Evolutionary conservation across 2,113 vertebrate genomes (phyloP).

Genomic region (Thunnus maccoyii): DNA sequence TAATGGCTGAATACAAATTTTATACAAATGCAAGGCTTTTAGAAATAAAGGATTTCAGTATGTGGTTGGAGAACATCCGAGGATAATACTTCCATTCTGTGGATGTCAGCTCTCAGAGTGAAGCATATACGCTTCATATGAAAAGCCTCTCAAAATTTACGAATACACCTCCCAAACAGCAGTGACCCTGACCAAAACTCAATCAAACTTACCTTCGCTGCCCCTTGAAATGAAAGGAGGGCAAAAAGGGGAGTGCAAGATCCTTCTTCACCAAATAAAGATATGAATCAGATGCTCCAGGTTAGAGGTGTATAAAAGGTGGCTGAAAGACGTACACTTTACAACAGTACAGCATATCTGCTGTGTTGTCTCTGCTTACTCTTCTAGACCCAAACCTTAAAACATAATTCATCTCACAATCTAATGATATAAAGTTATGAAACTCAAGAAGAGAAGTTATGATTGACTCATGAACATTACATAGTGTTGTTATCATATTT

Average conservation of each 20-base stretch:
- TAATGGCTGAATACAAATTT: neutral
- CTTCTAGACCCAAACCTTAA: too few relatives aligned
- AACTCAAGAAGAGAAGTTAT: too few relatives aligned
- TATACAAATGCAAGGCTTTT: neutral
- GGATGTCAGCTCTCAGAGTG: neutral
- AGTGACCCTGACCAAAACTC: neutral
- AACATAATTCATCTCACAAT: too few relatives aligned
- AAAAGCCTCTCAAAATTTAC: conserved; percentile 2
- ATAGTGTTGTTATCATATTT: too few relatives aligned
- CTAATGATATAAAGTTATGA: too few relatives aligned
- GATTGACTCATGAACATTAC: too few relatives aligned
- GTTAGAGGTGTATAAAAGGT: neutral
- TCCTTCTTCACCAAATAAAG: neutral
- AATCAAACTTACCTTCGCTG: neutral
- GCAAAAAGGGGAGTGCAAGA: too few relatives aligned
- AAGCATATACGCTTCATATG: neutral
- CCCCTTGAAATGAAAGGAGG: neutral
- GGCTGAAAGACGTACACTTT: neutral
- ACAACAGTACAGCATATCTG: neutral
- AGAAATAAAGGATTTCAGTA: neutral
- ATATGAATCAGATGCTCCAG: neutral
- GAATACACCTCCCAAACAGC: neutral
- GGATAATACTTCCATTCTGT: neutral
- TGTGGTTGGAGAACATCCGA: neutral
- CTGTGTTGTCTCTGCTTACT: neutral